Evolutionary conservation across 2,888 invertebrate genomes (phyloP), one percentile per base, ranked within the genome.

Genomic region (Drosophila cracens): DNA sequence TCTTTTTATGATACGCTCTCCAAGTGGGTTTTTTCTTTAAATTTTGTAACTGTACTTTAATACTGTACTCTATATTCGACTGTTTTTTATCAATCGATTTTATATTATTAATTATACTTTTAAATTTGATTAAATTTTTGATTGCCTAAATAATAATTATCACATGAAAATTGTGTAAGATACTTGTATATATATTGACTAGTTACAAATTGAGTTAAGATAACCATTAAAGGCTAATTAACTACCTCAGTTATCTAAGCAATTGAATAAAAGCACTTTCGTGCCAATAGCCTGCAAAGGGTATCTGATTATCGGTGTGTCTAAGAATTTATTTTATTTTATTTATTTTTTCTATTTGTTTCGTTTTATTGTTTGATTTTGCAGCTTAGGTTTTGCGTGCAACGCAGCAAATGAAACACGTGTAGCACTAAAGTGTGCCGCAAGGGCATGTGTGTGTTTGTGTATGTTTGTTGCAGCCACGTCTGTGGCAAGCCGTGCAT

Each of bases 401-500:
- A 56, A 76, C 85, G 76, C 83, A 87, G 87, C 86, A 74, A 61
- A 76, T 80, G 78, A 69, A 75, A 81, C 84, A 83, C 80, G 71
- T 86, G 82, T 79, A 81, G 73, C 65, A 65, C 70, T 49, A 64
- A 72, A 79, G 76, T 79, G 81, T 70, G 79, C 63, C 27, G 70
- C 53, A 43, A 46, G 40, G 25, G 25, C 29, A 29, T 67, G n/a
- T 48, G 25, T 21, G 51, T 52, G 43, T 52, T 13, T 67, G 68
- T 59, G 38, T 71, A 34, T 56, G 31, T 25, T 36, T 58, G 69
- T 62, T 72, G 79, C 72, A 74, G 76, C 74, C 70, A 78, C 83
- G 86, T 86, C 88, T 87, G 89, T 75, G 89, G 87, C 78, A 83
- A 76, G 70, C 89, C 85, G 70, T 79, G 83, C 87, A 87, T 89